A percentile compares a stretch with the other conserved stretches of the same genome.
Evolutionary conservation across 2,888 invertebrate species (phyloP).

Genomic region (Spodoptera littoralis): DNA sequence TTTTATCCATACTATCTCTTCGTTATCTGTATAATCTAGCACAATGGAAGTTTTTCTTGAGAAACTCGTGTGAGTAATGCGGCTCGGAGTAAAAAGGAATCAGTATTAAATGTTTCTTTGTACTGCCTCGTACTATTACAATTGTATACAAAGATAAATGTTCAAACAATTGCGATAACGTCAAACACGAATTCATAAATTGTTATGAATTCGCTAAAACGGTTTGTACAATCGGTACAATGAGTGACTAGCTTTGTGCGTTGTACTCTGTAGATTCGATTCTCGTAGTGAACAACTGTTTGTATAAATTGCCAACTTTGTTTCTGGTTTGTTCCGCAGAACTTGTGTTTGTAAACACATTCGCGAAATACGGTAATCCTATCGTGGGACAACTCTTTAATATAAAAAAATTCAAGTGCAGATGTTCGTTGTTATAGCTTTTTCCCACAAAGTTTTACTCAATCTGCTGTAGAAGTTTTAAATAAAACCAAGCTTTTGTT

Average conservation of each 20-base stretch:
- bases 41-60: conserved; percentile 14
- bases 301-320: too few species aligned
- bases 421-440: conserved; percentile 19
- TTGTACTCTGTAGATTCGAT: too few species aligned
- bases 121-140: conserved; percentile 2
- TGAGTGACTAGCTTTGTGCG: too few species aligned
- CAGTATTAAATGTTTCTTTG: conserved; percentile 4
- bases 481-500: conserved; percentile 47
- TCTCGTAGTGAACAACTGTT: too few species aligned
- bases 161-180: too few species aligned
- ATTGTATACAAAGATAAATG: too few species aligned
- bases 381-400: conserved; percentile 1
- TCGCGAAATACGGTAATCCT: too few species aligned
- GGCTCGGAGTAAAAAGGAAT: conserved; percentile 17
- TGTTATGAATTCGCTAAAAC: conserved; percentile 11
- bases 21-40: conserved; percentile 9
- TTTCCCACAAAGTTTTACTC: conserved; percentile 20
- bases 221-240: too few species aligned
- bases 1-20: neutral
- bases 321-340: too few species aligned
- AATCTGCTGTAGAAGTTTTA: conserved; percentile 32
- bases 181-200: too few species aligned
- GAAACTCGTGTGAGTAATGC: conserved; percentile 9
- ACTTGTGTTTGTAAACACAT: too few species aligned
- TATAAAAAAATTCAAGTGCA: conserved; percentile 9